phyloP scores from a whole-genome alignment of 2,797 vertebrate species.

The Botia kubotai region DNA sequence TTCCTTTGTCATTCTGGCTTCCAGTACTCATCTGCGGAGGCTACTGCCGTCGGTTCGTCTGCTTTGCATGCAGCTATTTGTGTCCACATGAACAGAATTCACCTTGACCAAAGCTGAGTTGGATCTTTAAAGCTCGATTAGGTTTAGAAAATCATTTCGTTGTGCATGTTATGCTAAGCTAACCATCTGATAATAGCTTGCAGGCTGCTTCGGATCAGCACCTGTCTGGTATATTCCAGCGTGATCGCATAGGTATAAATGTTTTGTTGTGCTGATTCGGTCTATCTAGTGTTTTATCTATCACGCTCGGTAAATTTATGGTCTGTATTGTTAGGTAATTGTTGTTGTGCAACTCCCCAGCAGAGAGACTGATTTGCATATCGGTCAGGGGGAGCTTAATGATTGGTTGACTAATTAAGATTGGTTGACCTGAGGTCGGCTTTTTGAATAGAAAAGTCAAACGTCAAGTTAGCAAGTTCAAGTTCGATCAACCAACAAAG shows the following conservation, averaged over 20 bases:
- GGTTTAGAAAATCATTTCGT: slow-evolving; percentile 14
- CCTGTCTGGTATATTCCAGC: slow-evolving; percentile 29
- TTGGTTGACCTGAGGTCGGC: slow-evolving; percentile 8
- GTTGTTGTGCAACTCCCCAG: slow-evolving; percentile 20
- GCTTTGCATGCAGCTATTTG: slow-evolving; percentile 29
- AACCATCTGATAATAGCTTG: slow-evolving; percentile 16
- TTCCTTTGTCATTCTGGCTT: slow-evolving; percentile 84
- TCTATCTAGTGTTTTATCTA: slow-evolving; percentile 18
- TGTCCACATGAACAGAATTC: not conserved
- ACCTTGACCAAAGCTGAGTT: not conserved
- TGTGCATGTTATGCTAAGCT: slow-evolving; percentile 40
- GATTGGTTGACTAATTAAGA: slow-evolving; percentile 45
- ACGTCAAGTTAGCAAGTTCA: not conserved
- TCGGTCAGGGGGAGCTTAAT: slow-evolving; percentile 29
- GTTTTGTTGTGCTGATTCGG: slow-evolving; percentile 4
- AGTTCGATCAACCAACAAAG: slow-evolving; percentile 3
- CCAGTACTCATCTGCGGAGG: slow-evolving; percentile 68
- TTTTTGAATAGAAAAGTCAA: not conserved
- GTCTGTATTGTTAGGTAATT: slow-evolving; percentile 24
- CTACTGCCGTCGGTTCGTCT: slow-evolving; percentile 62
- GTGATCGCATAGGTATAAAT: slow-evolving; percentile 22
- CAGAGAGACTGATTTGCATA: slow-evolving; percentile 22
- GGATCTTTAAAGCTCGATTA: not conserved
- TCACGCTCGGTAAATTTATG: slow-evolving; percentile 6
- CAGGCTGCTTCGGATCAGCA: slow-evolving; percentile 36